These are phyloP conservation scores for Eufriesea mexicana DNA, from an alignment of 1,140 invertebrate genomes.

Conservation along the genomic window DNA sequence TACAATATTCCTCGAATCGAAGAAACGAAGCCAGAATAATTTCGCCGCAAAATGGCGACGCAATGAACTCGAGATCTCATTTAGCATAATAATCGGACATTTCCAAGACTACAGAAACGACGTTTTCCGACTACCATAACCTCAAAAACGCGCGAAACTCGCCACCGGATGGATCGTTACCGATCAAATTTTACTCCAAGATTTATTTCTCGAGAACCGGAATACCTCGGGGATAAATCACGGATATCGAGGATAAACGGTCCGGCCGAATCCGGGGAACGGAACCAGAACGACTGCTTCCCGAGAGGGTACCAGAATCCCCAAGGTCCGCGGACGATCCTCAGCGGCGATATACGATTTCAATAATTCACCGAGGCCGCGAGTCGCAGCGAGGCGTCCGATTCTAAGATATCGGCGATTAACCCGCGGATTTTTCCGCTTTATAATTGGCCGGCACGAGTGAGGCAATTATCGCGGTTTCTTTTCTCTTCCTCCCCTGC, in stretches of 20 bases:
- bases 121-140: too few species aligned
- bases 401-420: conserved; percentile 27
- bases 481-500: background rate
- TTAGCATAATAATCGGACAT: too few species aligned
- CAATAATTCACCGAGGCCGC: background rate
- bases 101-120: too few species aligned
- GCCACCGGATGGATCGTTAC: too few species aligned
- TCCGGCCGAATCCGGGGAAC: too few species aligned
- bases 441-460: conserved; percentile 16
- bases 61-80: too few species aligned
- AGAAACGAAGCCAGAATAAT: too few species aligned
- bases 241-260: background rate
- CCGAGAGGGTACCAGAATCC: background rate
- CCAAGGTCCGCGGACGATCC: background rate
- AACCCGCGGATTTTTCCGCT: conserved; percentile 15
- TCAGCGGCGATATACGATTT: conserved; percentile 12
- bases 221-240: background rate
- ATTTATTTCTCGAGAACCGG: too few species aligned
- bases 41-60: too few species aligned
- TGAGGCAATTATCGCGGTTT: conserved; percentile 12
- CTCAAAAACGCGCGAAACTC: too few species aligned
- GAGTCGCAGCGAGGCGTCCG: background rate
- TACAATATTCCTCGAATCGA: too few species aligned
- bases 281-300: background rate
- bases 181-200: too few species aligned